Conservation (phyloP, 2,113 vertebrate species). For the Pavo muticus region DNA sequence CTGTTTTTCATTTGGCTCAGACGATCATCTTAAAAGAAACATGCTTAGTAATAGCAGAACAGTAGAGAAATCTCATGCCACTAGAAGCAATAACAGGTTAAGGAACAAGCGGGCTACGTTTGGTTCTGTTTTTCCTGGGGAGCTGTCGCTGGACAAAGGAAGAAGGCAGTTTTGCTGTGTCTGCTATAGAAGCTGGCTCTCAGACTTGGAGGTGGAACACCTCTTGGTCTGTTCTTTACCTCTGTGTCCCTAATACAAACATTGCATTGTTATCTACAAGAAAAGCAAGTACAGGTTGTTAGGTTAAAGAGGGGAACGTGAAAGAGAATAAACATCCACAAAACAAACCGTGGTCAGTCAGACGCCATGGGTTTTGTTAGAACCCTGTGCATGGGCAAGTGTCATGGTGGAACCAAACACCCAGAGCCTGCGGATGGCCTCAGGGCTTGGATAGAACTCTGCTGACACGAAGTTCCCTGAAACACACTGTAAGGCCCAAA, state of each 20-base stretch:
- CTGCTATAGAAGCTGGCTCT: neutral
- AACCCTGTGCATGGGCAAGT: neutral
- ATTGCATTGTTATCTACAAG: neutral
- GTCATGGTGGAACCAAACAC: neutral
- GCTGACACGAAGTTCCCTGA: rapidly evolving
- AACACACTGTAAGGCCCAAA: neutral
- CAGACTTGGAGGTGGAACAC: neutral
- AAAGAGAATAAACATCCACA: neutral
- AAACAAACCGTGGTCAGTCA: neutral
- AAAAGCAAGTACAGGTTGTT: neutral
- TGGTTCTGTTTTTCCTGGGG: neutral
- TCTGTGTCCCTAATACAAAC: neutral
- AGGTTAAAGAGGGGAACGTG: neutral
- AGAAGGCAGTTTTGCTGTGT: neutral
- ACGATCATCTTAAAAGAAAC: neutral
- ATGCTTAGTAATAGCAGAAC: neutral
- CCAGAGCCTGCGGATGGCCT: neutral
- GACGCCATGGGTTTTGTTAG: neutral
- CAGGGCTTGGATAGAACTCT: neutral
- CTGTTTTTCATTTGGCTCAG: neutral
- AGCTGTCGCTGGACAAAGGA: neutral
- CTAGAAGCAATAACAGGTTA: neutral
- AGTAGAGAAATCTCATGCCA: neutral
- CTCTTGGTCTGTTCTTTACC: neutral
- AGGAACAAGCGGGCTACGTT: neutral